phyloP scores from a whole-genome alignment of 2,113 vertebrate species.

The Bombycilla garrulus region DNA sequence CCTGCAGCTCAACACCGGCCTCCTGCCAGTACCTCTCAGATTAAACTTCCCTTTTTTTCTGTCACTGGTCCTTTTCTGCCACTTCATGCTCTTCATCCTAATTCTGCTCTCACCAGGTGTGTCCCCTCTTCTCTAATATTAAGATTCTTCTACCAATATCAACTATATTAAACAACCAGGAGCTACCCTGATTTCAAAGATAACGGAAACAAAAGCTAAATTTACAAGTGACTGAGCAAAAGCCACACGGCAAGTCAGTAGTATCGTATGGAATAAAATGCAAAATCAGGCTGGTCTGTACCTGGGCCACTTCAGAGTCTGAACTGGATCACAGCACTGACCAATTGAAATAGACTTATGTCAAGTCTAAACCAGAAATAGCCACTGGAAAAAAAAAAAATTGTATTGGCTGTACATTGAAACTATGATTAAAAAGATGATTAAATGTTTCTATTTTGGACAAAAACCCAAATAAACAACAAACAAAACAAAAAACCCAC shows the following conservation, averaged over 20 bases:
- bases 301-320: not conserved
- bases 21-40: not conserved
- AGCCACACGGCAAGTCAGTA: not conserved
- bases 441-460: slow-evolving; percentile 18
- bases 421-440: slow-evolving; percentile 13
- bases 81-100: not conserved
- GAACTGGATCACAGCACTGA: not conserved
- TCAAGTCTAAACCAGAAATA: slow-evolving; percentile 13
- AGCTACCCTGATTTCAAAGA: not conserved
- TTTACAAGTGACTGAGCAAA: not conserved
- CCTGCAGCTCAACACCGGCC: not conserved
- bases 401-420: not conserved
- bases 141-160: not conserved
- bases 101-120: not conserved
- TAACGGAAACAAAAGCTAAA: not conserved
- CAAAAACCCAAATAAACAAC: not conserved
- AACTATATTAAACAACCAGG: not conserved
- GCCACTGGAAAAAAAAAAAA: not conserved
- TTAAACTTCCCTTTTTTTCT: not conserved
- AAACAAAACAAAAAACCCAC: too few species aligned
- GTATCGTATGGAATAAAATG: accelerated
- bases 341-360: not conserved
- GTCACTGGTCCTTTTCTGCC: not conserved
- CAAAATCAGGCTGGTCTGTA: not conserved
- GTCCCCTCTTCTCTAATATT: not conserved